Base-by-base conservation (phyloP, 1,140 invertebrate species). In the Lordiphosa stackelbergi region DNA sequence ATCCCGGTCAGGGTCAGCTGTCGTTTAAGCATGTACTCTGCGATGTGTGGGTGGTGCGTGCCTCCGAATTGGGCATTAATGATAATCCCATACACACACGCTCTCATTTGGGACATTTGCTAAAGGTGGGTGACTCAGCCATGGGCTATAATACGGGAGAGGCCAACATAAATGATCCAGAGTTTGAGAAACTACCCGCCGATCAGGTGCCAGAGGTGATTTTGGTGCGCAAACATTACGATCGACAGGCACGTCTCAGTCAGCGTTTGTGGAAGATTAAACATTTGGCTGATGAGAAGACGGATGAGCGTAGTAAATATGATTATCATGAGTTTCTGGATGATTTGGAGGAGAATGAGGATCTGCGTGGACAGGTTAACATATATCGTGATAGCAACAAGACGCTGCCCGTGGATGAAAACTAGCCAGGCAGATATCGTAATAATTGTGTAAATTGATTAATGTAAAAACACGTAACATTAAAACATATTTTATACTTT, bases 301-400 rank as follows among this genome's bases (percentile, higher is more conserved):
- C 92, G 1, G 92, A 91, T 40, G 87, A 91, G 37, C 89, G 90
- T 47, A 94, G 92, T 59, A 92, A 93, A 61, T 53, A 79, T 66
- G 97, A 98, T 72, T 98, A 96, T 87, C 93, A 94, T 75, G 97
- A 98, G 69, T 99, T 99, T 89, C 90, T 99, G 87, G 96, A 99
- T 75, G 98, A 99, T 86, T 88, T 99, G 46, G 98, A 99, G 88
- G 98, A 99, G 89, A 97, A 99, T 89, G 92, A 92, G 13, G 91
- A 92, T 28, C 90, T 97, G 55, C 91, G 98, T 61, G 93, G 95
- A 75, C 94, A 98, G 86, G 91, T 99, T 35, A 98, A 99, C 84
- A 98, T 99, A 54, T 99, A 97, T 88, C 93, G 93, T 85, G 95
- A 95, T 75, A 73, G 81, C 5, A 90, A 88, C 53, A 93, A 93